A percentile compares a stretch with the other conserved stretches of the same genome.
Conservation (phyloP, 2,888 invertebrate genomes). For the Pollenia amentaria region DNA sequence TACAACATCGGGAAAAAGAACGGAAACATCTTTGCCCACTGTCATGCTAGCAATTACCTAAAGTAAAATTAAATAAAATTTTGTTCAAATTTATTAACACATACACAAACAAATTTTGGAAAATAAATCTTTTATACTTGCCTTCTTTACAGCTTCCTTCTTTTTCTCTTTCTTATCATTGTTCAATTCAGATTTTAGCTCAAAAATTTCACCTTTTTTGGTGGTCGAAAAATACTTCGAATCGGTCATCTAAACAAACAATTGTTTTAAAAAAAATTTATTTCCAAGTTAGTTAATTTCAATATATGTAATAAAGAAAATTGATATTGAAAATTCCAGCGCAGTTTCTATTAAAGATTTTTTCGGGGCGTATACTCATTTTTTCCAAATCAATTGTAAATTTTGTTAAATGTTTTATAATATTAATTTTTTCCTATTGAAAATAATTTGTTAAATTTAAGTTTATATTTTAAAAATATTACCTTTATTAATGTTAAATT, state of each 20-base stretch:
- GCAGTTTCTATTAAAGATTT: not conserved
- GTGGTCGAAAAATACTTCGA: constrained; percentile 99
- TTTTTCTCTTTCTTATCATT: constrained; percentile 99
- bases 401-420: not conserved
- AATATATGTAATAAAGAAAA: no score
- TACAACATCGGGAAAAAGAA: constrained; percentile 99
- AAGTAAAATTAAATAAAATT: constrained; percentile 26
- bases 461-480: not conserved
- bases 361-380: constrained; percentile 62
- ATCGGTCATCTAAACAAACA: constrained; percentile 92
- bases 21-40: constrained; percentile 99
- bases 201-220: constrained; percentile 99
- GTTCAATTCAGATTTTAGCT: constrained; percentile 98
- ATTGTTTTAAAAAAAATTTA: no score
- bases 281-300: no score
- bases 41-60: constrained; percentile 99
- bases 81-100: not conserved
- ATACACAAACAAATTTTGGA: not conserved
- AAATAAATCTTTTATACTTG: constrained; percentile 83
- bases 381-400: not conserved
- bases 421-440: not conserved
- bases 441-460: not conserved
- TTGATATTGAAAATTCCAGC: not conserved
- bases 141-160: constrained; percentile 99
- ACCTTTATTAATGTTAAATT: not conserved